phyloP scores from a whole-genome alignment of 2,797 vertebrate species.

The Labeo calbasu region DNA sequence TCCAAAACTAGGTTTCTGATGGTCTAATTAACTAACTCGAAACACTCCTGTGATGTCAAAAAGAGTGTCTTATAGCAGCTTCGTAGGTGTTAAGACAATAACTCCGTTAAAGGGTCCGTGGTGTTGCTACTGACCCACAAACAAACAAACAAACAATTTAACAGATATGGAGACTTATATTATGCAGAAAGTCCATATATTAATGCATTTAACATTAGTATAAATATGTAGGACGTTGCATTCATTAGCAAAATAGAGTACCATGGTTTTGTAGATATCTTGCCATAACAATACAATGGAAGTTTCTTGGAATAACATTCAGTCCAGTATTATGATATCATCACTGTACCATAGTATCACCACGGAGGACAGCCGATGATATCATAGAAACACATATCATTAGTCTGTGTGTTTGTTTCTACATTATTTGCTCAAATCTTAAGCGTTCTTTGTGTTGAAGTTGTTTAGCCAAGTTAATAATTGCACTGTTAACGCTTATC shows the following conservation, averaged over 20 bases:
- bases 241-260: background rate
- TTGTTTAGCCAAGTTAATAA: background rate
- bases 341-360: background rate
- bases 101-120: background rate
- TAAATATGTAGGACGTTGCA: background rate
- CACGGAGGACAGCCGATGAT: background rate
- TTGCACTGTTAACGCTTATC: background rate
- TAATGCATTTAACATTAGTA: background rate
- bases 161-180: background rate
- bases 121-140: background rate
- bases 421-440: background rate
- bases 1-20: background rate
- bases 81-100: background rate
- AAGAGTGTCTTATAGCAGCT: background rate
- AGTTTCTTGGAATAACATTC: background rate
- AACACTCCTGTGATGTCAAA: background rate
- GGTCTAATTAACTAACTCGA: background rate
- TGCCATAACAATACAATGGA: too few species aligned
- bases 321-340: background rate
- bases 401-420: background rate
- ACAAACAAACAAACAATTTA: background rate
- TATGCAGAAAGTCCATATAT: background rate
- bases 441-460: background rate
- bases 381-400: background rate
- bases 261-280: background rate